Percentiles rank a stretch among this genome's conserved stretches.
Evolutionary conservation across 2,797 vertebrate genomes (phyloP).

Genomic region (Enteromius argenteus): DNA sequence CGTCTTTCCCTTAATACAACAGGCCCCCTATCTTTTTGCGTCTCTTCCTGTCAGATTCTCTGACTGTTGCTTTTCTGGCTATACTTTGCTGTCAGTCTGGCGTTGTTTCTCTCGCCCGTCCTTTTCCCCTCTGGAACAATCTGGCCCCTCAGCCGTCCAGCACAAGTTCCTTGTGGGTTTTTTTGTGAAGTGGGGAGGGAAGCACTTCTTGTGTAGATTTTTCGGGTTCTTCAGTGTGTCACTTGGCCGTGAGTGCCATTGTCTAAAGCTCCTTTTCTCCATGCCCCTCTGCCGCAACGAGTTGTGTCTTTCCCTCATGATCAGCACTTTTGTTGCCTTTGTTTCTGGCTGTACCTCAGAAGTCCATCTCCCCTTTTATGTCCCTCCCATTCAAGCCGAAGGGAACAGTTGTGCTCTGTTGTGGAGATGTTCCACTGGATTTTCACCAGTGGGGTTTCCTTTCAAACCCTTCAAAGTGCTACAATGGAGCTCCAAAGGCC

Average conservation of each 20-base stretch:
- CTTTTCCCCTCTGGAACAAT: slow-evolving; percentile 15
- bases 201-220: slow-evolving; percentile 97
- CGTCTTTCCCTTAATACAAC: background rate
- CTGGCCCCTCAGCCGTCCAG: slow-evolving; percentile 82
- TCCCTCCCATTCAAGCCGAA: slow-evolving; percentile 98
- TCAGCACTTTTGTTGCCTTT: slow-evolving; percentile 99
- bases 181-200: slow-evolving; percentile 81
- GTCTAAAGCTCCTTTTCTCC: slow-evolving; percentile 85
- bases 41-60: slow-evolving; percentile 10
- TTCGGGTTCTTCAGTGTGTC: slow-evolving; percentile 96
- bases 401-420: slow-evolving; percentile 99
- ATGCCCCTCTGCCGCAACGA: slow-evolving; percentile 89
- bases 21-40: background rate
- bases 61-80: slow-evolving; percentile 24
- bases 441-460: slow-evolving; percentile 99
- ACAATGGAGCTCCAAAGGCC: slow-evolving; percentile 92
- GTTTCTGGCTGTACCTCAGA: slow-evolving; percentile 99
- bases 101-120: background rate
- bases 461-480: slow-evolving; percentile 95
- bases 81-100: slow-evolving; percentile 41
- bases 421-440: slow-evolving; percentile 99
- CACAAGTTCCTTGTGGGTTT: slow-evolving; percentile 86
- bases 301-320: slow-evolving; percentile 98
- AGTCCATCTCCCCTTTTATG: slow-evolving; percentile 99
- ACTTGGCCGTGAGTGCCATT: slow-evolving; percentile 93